phyloP scores from a whole-genome alignment of 1,140 invertebrate genomes.

The Centruroides sculpturatus region DNA sequence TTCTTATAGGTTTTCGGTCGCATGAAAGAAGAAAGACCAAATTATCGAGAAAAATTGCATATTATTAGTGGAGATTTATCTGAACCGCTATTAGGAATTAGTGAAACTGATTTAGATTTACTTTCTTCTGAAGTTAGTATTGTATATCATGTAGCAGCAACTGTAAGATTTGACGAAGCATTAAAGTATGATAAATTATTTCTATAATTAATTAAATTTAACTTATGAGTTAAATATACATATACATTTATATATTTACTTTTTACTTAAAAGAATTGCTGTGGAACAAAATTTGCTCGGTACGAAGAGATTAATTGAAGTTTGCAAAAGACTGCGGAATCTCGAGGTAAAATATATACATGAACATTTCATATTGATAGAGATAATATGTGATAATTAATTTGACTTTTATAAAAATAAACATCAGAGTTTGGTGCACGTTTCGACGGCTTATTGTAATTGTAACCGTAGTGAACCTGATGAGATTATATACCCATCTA shows the following conservation, averaged over 20 bases:
- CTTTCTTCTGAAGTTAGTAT: slow-evolving; percentile 61
- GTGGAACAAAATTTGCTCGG: slow-evolving; percentile 61
- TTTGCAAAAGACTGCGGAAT: slow-evolving; percentile 15
- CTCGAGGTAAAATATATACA: slow-evolving; percentile 9
- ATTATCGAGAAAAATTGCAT: slow-evolving; percentile 63
- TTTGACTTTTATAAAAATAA: not conserved
- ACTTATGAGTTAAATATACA: too few relatives aligned
- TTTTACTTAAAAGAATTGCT: not conserved
- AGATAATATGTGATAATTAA: not conserved
- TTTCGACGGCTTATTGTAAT: slow-evolving; percentile 22
- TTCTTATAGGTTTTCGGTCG: slow-evolving; percentile 58
- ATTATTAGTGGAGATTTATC: slow-evolving; percentile 82
- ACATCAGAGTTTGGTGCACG: slow-evolving; percentile 18
- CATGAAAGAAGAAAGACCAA: slow-evolving; percentile 52
- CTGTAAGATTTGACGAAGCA: slow-evolving; percentile 84
- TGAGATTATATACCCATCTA: slow-evolving; percentile 51
- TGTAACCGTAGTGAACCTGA: slow-evolving; percentile 39
- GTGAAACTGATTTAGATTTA: slow-evolving; percentile 49
- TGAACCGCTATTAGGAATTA: slow-evolving; percentile 70
- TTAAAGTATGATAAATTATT: slow-evolving; percentile 31
- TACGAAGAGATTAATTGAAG: slow-evolving; percentile 55
- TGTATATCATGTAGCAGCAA: slow-evolving; percentile 95
- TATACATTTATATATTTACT: too few relatives aligned
- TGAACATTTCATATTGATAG: not conserved
- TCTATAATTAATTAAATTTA: too few relatives aligned